phyloP scores from a whole-genome alignment of 2,113 vertebrate genomes.

The Pica pica region DNA sequence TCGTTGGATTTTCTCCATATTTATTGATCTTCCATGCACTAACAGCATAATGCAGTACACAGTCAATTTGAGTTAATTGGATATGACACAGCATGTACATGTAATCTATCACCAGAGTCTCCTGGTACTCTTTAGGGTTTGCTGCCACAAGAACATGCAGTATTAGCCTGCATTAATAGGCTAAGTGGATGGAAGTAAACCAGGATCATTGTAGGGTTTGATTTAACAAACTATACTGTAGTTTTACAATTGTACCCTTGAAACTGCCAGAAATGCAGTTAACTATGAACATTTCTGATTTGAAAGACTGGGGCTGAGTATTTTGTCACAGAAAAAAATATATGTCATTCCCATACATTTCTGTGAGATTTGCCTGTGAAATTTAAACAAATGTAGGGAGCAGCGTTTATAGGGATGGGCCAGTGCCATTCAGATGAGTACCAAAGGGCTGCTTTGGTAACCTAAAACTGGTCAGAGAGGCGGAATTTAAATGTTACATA shows the following conservation, averaged over 20 bases:
- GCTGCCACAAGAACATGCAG: constrained; percentile 80
- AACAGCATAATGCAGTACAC: constrained; percentile 87
- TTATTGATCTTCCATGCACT: constrained; percentile 95
- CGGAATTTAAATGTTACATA: background rate
- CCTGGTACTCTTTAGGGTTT: constrained; percentile 82
- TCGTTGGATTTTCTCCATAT: constrained; percentile 85
- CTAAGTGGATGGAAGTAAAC: constrained; percentile 51
- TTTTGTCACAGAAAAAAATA: background rate
- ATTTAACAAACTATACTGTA: background rate
- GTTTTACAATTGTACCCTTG: background rate
- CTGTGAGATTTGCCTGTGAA: background rate
- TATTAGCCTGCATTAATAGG: constrained; percentile 56
- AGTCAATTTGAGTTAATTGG: constrained; percentile 97
- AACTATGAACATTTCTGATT: background rate
- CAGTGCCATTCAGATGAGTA: background rate
- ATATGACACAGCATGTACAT: constrained; percentile 92
- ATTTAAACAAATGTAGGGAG: background rate
- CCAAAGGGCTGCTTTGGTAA: background rate
- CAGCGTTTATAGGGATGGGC: rapidly evolving
- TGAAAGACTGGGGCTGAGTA: background rate
- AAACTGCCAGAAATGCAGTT: background rate
- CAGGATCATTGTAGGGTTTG: constrained; percentile 5
- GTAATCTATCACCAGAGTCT: constrained; percentile 88
- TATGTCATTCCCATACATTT: background rate
- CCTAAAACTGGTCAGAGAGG: background rate